Evolutionary conservation across 2,888 invertebrate genomes (phyloP).

Genomic region (Micoletzkya japonica): DNA sequence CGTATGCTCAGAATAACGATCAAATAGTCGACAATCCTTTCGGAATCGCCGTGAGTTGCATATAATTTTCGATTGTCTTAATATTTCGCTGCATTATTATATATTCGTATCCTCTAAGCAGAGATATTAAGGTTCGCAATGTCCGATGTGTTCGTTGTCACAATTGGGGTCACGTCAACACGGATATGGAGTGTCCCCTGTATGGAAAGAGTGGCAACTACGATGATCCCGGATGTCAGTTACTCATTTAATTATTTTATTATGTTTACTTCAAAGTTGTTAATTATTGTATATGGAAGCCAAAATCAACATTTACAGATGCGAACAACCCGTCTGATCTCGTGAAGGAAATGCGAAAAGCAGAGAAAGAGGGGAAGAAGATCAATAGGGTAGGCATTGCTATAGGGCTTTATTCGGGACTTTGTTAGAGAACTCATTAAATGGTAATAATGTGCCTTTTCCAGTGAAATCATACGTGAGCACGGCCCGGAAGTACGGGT

Average conservation of each 20-base stretch:
- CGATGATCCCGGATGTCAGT: slow-evolving; percentile 62
- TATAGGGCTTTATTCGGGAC: neutral
- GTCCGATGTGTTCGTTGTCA: slow-evolving; percentile 98
- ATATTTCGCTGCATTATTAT: no score
- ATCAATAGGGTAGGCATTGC: slow-evolving; percentile 13
- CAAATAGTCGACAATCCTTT: slow-evolving; percentile 80
- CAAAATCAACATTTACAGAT: slow-evolving; percentile 40
- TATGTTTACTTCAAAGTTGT: neutral
- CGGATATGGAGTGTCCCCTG: slow-evolving; percentile 92
- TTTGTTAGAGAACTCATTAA: no score
- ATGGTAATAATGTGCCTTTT: no score
- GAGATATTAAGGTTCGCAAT: slow-evolving; percentile 78
- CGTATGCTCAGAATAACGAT: slow-evolving; percentile 93
- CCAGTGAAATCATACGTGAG: no score
- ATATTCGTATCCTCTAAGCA: no score
- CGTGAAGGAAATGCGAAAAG: slow-evolving; percentile 48
- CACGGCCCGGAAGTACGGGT: no score
- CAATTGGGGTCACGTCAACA: slow-evolving; percentile 98
- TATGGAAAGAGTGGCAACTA: slow-evolving; percentile 70
- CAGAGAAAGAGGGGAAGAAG: slow-evolving; percentile 29
- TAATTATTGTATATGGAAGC: neutral
- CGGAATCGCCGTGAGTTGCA: slow-evolving; percentile 81
- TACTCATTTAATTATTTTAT: neutral
- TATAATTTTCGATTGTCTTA: slow-evolving; percentile 73
- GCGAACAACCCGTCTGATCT: slow-evolving; percentile 62